Percentiles rank a stretch among this genome's conserved stretches.
phyloP scores from a whole-genome alignment of 1,140 invertebrate species.

The Drosophila punjabiensis region DNA sequence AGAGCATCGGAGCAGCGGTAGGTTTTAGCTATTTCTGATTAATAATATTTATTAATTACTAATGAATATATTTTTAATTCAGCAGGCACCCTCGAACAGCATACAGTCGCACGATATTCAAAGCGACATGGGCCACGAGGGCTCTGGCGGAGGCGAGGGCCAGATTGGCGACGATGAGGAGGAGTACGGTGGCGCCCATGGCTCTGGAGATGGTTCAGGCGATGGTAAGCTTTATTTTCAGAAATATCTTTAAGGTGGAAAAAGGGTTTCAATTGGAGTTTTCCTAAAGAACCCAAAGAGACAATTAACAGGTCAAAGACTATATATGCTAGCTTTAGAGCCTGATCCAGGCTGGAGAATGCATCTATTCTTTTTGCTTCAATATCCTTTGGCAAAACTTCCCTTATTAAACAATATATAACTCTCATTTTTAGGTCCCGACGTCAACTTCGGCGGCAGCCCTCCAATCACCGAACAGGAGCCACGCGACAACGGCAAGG shows the following conservation, averaged over 20 bases:
- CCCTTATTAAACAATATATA: background rate
- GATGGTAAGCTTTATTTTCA: constrained; percentile 59
- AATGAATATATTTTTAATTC: background rate
- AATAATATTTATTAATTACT: background rate
- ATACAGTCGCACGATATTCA: constrained; percentile 76
- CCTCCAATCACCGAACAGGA: constrained; percentile 54
- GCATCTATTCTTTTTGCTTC: too few species aligned
- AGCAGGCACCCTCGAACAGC: constrained; percentile 60
- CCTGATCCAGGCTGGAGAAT: too few species aligned
- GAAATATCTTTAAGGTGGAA: background rate
- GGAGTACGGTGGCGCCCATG: constrained; percentile 75
- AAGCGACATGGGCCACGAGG: constrained; percentile 83
- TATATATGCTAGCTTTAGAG: too few species aligned
- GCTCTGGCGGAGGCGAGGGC: constrained; percentile 72
- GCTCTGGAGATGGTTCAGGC: constrained; percentile 82
- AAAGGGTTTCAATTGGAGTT: too few species aligned
- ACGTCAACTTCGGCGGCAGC: constrained; percentile 36
- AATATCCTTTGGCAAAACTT: background rate
- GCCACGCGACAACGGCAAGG: constrained; percentile 37
- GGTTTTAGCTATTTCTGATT: background rate
- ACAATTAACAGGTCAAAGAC: too few species aligned
- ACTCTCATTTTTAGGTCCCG: constrained; percentile 43
- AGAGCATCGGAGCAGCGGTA: constrained; percentile 76
- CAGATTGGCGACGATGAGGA: constrained; percentile 76
- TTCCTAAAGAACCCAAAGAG: background rate